A percentile compares a stretch with the other conserved stretches of the same genome.
Conservation (phyloP, 2,888 invertebrate genomes). For the Pristionchus japonicus region DNA sequence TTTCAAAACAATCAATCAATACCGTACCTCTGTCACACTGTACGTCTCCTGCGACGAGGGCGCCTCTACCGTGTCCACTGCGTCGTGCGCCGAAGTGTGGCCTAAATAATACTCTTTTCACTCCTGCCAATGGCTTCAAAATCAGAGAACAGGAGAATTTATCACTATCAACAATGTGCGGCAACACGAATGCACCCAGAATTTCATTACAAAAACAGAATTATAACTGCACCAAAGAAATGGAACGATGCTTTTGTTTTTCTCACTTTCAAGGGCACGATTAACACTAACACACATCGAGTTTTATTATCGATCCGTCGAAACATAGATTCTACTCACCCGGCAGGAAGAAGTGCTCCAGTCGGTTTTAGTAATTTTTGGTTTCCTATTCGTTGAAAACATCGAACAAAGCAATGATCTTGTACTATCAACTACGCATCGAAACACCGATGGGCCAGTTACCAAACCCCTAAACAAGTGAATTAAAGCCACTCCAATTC, state of each 20-base stretch:
- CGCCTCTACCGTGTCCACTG: neutral
- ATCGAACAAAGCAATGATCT: neutral
- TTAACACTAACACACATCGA: too few species aligned
- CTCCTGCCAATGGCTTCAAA: too few species aligned
- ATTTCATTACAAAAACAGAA: too few species aligned
- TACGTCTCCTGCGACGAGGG: constrained; percentile 11
- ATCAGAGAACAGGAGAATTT: neutral
- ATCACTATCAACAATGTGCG: too few species aligned
- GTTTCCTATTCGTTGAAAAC: neutral
- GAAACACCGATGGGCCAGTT: neutral
- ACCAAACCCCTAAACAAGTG: too few species aligned
- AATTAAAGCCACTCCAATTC: too few species aligned
- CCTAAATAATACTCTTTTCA: neutral
- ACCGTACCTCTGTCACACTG: neutral
- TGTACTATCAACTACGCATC: neutral
- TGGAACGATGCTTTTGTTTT: too few species aligned
- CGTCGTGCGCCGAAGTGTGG: neutral
- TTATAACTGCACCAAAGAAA: too few species aligned
- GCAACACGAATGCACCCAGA: too few species aligned
- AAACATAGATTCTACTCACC: too few species aligned
- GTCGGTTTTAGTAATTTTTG: neutral
- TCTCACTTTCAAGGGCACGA: too few species aligned
- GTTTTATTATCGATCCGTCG: neutral
- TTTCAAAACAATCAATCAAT: neutral
- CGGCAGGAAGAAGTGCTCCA: too few species aligned